Evolutionary conservation across 2,797 vertebrate species (phyloP), one percentile per base, ranked within the genome.

Genomic region (Sebastes itinus): DNA sequence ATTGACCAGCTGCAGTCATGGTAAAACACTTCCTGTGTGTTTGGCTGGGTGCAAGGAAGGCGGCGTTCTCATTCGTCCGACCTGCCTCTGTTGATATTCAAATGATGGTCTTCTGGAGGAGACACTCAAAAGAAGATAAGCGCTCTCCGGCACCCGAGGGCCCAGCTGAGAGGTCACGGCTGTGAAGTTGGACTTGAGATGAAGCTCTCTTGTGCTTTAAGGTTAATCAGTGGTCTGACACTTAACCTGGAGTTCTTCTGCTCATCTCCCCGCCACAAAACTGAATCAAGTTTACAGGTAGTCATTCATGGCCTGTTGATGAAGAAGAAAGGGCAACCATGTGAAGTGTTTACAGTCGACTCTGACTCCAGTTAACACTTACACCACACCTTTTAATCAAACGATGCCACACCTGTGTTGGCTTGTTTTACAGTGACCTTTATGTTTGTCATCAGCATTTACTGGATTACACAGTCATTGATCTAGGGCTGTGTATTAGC

Each of bases 1-100:
- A 95, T 93, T 92, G 92, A 92, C 89, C 88, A 89, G 91, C 90
- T 88, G 91, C 92, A 92, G 89, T 92, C 88, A 73, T 72, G 72
- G 88, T 81, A 90, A 92, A 93, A 84, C 87, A 91, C 92, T 94
- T 92, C 83, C 89, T 77, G 86, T 85, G 67, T 6, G 20, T 88
- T 87, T 77, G 79, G 83, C 77, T 77, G 73, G 82, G 72, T 82
- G 84, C 61, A 55, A 20, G 77, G 67, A 70, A 18, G 77, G 67
- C 75, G 64, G 63, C 66, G 72, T 76, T 82, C 80, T 78, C 52
- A 10, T 77, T 62, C 22, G 16, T 78, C 80, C 75, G 20, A 70
- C 56, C 73, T 10, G 52, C 46, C 66, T 80, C 65, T 78, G 88
- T 92, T 92, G 83, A 92, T 88, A 93, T 94, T 94, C 77, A 92